Base-by-base conservation (phyloP, 2,888 invertebrate genomes). In the Calliopum simillimum region DNA sequence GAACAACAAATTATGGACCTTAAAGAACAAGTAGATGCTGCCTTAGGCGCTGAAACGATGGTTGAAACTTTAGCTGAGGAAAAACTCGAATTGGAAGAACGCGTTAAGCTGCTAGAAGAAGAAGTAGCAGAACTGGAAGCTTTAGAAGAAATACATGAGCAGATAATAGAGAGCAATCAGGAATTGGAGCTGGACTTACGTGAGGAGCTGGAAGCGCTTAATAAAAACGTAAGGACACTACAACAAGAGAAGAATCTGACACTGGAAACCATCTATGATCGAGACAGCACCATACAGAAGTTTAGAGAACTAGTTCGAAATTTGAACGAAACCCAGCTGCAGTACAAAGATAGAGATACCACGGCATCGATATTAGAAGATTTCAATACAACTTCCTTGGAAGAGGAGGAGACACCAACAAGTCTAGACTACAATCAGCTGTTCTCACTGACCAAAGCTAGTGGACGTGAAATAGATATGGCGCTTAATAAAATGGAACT, bases 1-100 rank as follows among this genome's bases (percentile, higher is more conserved):
- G 96, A 97, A 82, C 91, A 92, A 56, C 94, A 96, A 84, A 92
- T 98, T 70, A 92, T 93, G 0, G 98, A 98, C 85, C 89, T 98
- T 0, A 93, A 97, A 80, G 98, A 98, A 84, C 94, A 95, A 86
- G 94, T 99, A 51, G 99, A 99, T 87, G 98, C 98, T 0, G 97
- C 98, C 0, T 88, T 99, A 44, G 99, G 99, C 0, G 96, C 99
- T 1, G 99, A 99, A 86, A 97, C 98, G 86, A 99, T 99, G 98
- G 97, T 99, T 2, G 97, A 98, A 78, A 92, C 94, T 76, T 88
- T 99, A 67, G 96, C 98, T 0, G 95, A 96, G 78, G 93, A 94
- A 82, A 99, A 98, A 86, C 90, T 99, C 86, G 92, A 92, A 21
- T 86, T 99, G 70, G 99, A 99, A 86, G 99, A 99, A 79, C 92